A percentile compares a stretch with the other conserved stretches of the same genome.
These are phyloP conservation scores for Diabrotica balteata DNA, from an alignment of 2,888 invertebrate genomes.

Conservation along the genomic window DNA sequence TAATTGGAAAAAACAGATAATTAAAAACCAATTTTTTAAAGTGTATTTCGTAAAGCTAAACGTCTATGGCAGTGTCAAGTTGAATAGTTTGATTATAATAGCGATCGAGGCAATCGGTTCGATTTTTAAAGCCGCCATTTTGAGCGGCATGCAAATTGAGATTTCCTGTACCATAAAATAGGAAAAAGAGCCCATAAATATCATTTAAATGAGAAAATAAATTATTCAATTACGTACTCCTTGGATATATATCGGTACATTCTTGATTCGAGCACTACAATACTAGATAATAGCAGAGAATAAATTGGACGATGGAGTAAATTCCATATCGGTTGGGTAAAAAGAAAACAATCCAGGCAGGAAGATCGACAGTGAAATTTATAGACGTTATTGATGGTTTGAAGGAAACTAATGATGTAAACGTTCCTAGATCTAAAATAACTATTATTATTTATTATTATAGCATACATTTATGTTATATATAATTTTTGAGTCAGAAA, in stretches of 20 bases:
- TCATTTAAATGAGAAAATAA: conserved; percentile 49
- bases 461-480: too few species aligned
- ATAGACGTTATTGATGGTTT: background rate
- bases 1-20: too few species aligned
- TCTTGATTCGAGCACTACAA: conserved; percentile 38
- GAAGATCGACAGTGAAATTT: too few species aligned
- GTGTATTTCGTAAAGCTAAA: conserved; percentile 21
- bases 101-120: conserved; percentile 18
- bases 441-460: too few species aligned
- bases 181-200: conserved; percentile 43
- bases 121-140: conserved; percentile 32
- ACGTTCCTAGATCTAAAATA: too few species aligned
- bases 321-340: conserved; percentile 20
- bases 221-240: conserved; percentile 48
- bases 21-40: background rate
- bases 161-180: conserved; percentile 43
- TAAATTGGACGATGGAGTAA: conserved; percentile 34
- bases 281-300: conserved; percentile 39
- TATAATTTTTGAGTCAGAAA: too few species aligned
- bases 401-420: background rate
- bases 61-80: conserved; percentile 24
- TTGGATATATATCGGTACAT: conserved; percentile 45
- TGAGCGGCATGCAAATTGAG: conserved; percentile 42
- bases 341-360: background rate
- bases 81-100: conserved; percentile 34